Base-by-base conservation (phyloP, 2,888 invertebrate genomes). In the Quadroppia sp. region DNA sequence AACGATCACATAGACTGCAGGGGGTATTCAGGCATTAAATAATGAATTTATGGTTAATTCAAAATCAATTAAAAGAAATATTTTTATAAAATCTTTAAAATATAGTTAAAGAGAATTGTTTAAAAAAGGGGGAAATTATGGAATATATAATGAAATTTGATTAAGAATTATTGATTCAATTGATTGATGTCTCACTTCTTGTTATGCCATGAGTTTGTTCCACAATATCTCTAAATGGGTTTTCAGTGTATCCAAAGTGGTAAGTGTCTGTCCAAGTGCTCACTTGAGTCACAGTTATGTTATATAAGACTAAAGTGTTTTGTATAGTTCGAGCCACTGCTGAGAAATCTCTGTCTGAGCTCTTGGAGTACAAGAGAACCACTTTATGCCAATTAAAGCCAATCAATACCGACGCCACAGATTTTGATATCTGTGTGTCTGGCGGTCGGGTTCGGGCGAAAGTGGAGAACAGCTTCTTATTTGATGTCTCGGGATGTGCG, bases 371-470 rank as follows among this genome's bases (percentile, higher is more conserved):
- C 76, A 94, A 86, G 79, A 94, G 88, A 2, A 91, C 89, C 75
- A 94, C 89, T 89, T 92, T 82, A 78, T 89, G 91, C 93, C 95
- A 96, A 82, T 91, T 90, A 84, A 91, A 94, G 75, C 89, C 88
- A 78, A 88, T 86, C 76, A 95, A 85, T 67, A 94, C 88, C 6
- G 94, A 89, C 74, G 92, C 90, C 7, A 95, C 92, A 1, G 94
- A 93, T 82, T 92, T 92, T 7, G 94, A 93, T 78, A 95, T 94
- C 84, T 94, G 94, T 72, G 91, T 92, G 82, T 93, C 94, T 0
- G 94, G 94, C 0, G 95, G 95, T 59, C 92, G 87, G 0, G 94
- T 94, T 78, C 95, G 86, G 0, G 92, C 92, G 82, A 96, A 96
- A 17, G 95, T 96, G 11, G 93, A 89, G 83, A 92, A 95, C 80